Evolutionary conservation across 2,888 invertebrate genomes (phyloP).

Genomic region (Rhynchonema sp.): DNA sequence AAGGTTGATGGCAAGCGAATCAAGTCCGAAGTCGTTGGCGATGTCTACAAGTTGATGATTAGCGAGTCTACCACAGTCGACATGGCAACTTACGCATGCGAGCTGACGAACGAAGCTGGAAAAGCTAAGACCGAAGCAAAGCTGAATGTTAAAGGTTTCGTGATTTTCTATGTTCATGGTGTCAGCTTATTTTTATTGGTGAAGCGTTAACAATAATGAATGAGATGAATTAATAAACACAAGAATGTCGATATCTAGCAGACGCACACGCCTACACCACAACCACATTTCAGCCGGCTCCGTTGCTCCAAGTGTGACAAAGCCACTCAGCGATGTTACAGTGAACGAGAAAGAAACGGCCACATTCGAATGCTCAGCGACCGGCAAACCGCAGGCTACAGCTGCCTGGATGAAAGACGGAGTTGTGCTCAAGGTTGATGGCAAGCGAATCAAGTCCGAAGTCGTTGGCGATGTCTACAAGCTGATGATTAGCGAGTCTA

Average conservation of each 20-base stretch:
- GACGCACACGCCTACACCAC: too few species aligned
- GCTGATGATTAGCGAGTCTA: conserved; percentile 75
- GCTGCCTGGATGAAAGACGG: conserved; percentile 51
- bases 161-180: neutral
- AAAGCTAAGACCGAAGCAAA: conserved; percentile 17
- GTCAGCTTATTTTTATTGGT: too few species aligned
- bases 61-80: conserved; percentile 83
- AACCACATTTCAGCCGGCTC: neutral
- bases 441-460: conserved; percentile 57
- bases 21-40: conserved; percentile 53
- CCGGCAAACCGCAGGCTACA: conserved; percentile 29
- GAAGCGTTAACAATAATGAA: too few species aligned
- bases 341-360: neutral
- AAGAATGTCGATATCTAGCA: too few species aligned
- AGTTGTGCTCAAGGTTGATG: conserved; percentile 62
- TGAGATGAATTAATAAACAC: too few species aligned
- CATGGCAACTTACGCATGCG: conserved; percentile 81
- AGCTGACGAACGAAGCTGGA: conserved; percentile 54
- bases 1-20: conserved; percentile 55
- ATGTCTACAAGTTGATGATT: conserved; percentile 64
- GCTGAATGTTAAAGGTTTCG: conserved; percentile 12
- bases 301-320: conserved; percentile 10
- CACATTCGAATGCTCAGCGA: neutral
- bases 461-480: conserved; percentile 62
- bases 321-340: neutral